Base-by-base conservation (phyloP, 2,113 vertebrate genomes). In the Gymnocephalus cernua region DNA sequence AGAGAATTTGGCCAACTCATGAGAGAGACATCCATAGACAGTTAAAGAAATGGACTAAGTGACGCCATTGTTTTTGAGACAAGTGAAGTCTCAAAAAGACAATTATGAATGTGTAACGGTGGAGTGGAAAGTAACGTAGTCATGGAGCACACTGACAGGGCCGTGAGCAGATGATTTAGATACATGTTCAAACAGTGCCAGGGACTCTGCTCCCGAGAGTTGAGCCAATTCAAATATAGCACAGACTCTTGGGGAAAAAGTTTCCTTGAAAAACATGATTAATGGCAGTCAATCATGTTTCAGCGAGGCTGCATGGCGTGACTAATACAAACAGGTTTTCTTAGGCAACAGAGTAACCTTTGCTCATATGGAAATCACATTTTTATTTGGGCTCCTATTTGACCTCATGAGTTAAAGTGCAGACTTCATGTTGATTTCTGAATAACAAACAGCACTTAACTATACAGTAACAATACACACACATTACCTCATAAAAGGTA, bases 141-240 rank as follows among this genome's bases (percentile, higher is more conserved):
- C n/a, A n/a, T 8, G 50, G 68, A 44, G 73, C 4, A 68, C 48
- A 38, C 25, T 85, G 85, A 82, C 89, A 89, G 67, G 74, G 75
- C 59, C 38, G 11, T 23, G 80, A 65, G 71, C 64, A 83, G 85
- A 91, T 89, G 87, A 91, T 93, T 93, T 92, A 90, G 88, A 90
- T 83, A 54, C 86, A 73, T 85, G 76, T 90, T 88, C 78, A 21
- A 77, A 75, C 82, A 77, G 80, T 59, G 74, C 87, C 82, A 86
- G 79, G 79, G 79, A 91, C 87, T 88, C 80, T 77, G 82, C 79
- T 59, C 84, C 83, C 45, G 35, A 78, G 79, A 85, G 74, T 29
- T 61, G 62, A 84, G 92, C 92, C 92, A 93, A 91, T 87, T 89
- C 86, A 94, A 95, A 93, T 92, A 94, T 93, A 91, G 89, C 93